Base-by-base conservation (phyloP, 2,888 invertebrate species). In the Anarsia innoxiella region DNA sequence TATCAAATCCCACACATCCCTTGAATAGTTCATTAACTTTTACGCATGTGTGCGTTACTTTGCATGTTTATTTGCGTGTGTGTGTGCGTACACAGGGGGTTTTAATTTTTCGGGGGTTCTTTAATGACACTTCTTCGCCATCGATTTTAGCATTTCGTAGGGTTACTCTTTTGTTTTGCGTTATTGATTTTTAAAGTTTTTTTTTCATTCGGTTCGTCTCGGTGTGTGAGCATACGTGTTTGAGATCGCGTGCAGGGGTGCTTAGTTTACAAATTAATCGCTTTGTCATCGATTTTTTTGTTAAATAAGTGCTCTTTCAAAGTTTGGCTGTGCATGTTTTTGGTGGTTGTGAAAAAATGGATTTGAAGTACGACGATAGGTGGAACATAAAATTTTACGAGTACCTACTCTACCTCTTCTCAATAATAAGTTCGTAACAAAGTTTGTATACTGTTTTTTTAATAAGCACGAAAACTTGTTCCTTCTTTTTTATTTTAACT, bases 101-200 rank as follows among this genome's bases (percentile, higher is more conserved):
- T 75, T 80, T 80, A 76, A 79, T 76, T 83, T 84, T 83, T 73
- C 30, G 78, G 82, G 83, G 83, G 78, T 78, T 78, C 78, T 77
- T 79, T 84, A 83, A 84, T 83, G 83, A 83, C 83, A 84, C 83
- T 83, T 80, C 79, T 78, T 77, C 63, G 66, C 3, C 70, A 84
- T 84, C 83, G 83, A 84, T 84, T 83, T 80, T 80, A 70, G 70
- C 66, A 64, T 74, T 74, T 66, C 60, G 59, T 75, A 79, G 83
- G 83, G 82, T 73, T 69, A 71, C 66, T 68, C 82, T 74, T 80
- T 83, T 83, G 82, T 84, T 80, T 83, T 66, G 74, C 36, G 45
- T 36, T 69, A 82, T 83, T 71, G 82, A 84, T 78, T 62, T 37
- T 29, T 62, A 44, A 45, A 48, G 48, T 63, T 73, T 65, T 68